These are phyloP conservation scores for Corythornis leucogaster DNA, from an alignment of 2,797 vertebrate genomes.

Conservation along the genomic window DNA sequence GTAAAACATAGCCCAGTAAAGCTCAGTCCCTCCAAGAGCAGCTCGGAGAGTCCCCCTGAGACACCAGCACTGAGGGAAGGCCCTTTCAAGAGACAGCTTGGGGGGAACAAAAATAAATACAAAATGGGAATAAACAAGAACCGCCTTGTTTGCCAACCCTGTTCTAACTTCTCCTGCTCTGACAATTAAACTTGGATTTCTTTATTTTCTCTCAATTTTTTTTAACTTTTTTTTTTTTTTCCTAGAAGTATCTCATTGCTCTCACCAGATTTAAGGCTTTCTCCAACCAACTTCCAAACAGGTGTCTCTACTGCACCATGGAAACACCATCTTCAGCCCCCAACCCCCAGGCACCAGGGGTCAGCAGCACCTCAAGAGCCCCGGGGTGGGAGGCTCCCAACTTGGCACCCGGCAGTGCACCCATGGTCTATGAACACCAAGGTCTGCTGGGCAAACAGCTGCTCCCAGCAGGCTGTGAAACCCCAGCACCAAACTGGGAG, in stretches of 20 bases:
- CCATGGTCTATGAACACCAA: not conserved
- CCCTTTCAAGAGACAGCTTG: not conserved
- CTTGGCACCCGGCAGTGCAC: not conserved
- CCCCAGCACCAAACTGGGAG: not conserved
- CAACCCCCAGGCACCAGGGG: not conserved
- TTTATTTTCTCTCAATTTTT: too few relatives aligned
- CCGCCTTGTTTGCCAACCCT: not conserved
- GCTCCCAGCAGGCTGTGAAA: not conserved
- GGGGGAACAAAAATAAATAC: not conserved
- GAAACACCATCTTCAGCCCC: not conserved
- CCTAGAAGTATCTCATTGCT: not conserved
- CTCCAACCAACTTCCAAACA: not conserved
- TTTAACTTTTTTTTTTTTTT: not conserved
- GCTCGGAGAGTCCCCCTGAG: not conserved
- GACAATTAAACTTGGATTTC: not conserved
- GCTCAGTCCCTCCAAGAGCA: not conserved
- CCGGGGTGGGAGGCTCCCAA: accelerated
- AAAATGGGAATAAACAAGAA: not conserved
- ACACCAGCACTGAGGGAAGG: not conserved
- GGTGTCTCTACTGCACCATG: not conserved
- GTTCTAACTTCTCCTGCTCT: not conserved
- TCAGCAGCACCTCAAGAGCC: not conserved
- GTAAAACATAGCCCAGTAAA: accelerated
- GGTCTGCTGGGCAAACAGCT: not conserved
- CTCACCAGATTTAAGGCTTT: not conserved